These are phyloP conservation scores for Siderastrea siderea DNA, from an alignment of 92 coral and sea anemone genomes.

Conservation along the genomic window DNA sequence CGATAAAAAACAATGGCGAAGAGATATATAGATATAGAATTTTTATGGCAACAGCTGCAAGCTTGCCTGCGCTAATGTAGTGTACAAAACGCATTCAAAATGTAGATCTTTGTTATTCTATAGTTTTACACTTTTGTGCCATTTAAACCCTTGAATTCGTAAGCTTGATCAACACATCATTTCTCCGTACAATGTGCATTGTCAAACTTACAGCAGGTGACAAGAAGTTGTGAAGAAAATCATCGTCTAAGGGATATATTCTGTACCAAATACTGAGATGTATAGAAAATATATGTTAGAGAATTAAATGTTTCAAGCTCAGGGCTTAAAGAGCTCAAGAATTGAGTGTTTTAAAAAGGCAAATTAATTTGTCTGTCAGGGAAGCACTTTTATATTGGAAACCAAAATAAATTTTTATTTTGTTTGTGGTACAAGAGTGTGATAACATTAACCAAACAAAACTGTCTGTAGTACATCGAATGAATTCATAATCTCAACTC, in stretches of 20 bases:
- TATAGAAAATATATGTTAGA: too few species aligned
- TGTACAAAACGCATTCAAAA: slow-evolving; percentile 2
- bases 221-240: neutral
- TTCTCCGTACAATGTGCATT: neutral
- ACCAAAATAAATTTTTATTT: slow-evolving; percentile 17
- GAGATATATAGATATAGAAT: neutral
- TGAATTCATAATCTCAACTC: neutral
- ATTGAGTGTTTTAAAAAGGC: neutral
- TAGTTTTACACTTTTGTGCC: neutral
- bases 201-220: neutral
- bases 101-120: slow-evolving; percentile 1
- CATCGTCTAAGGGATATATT: neutral
- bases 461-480: neutral
- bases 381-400: neutral
- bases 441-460: neutral
- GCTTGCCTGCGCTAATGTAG: slow-evolving; percentile 4
- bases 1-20: neutral
- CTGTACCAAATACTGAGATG: too few species aligned
- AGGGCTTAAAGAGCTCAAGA: neutral
- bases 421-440: neutral
- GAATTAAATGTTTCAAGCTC: neutral
- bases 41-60: slow-evolving; percentile 9
- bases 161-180: slow-evolving; percentile 3
- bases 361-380: slow-evolving; percentile 5
- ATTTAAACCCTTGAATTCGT: neutral